Evolutionary conservation across 2,888 invertebrate species (phyloP).

Genomic region (Sinopyrophorus schimmeli): DNA sequence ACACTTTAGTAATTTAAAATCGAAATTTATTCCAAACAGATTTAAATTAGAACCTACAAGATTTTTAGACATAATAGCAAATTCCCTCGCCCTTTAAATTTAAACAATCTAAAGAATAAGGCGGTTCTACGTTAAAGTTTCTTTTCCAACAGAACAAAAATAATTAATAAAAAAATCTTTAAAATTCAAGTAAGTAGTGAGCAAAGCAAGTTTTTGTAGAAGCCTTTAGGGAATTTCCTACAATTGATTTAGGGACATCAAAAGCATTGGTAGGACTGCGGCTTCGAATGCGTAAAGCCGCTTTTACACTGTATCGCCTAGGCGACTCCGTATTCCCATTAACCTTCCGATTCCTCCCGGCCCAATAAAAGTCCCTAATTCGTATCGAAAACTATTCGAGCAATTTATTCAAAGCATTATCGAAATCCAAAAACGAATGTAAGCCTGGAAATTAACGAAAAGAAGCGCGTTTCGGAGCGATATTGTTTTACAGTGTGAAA

Average conservation of each 20-base stretch:
- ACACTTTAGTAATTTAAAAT: no score
- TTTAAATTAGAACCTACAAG: no score
- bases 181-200: constrained; percentile 7
- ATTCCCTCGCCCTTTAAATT: no score
- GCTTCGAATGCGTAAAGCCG: constrained; percentile 12
- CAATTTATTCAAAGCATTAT: background rate
- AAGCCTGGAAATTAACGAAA: background rate
- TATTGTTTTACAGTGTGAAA: constrained; percentile 23
- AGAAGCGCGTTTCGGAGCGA: background rate
- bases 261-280: constrained; percentile 14
- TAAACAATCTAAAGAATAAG: no score
- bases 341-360: no score
- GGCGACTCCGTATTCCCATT: no score
- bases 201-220: constrained; percentile 13
- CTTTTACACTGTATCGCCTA: background rate
- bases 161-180: constrained; percentile 1
- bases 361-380: no score
- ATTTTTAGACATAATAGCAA: no score
- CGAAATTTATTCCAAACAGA: no score
- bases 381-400: no score
- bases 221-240: constrained; percentile 6
- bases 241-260: constrained; percentile 12
- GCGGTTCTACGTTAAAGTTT: no score
- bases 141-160: no score
- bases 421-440: background rate